Percentiles rank a stretch among this genome's conserved stretches.
Evolutionary conservation across 2,888 invertebrate genomes (phyloP).

Genomic region (Quadroppia sp.): DNA sequence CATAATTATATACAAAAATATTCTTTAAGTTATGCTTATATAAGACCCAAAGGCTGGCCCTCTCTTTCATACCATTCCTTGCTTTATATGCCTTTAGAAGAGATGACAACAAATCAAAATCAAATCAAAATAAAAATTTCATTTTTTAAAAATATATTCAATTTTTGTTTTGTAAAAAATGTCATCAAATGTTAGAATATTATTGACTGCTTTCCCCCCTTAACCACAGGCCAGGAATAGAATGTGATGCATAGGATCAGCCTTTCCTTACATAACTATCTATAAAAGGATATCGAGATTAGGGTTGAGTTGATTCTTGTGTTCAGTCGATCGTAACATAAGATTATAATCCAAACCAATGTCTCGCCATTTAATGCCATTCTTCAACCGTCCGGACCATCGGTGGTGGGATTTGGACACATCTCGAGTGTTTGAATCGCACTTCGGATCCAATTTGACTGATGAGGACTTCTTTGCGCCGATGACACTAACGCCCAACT

Average conservation of each 20-base stretch:
- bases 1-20: slow-evolving; percentile 13
- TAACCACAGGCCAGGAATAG: background rate
- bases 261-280: slow-evolving; percentile 12
- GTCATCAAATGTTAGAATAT: background rate
- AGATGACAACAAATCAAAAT: no score
- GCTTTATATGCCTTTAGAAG: no score
- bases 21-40: slow-evolving; percentile 1
- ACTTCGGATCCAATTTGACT: slow-evolving; percentile 36
- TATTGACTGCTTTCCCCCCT: background rate
- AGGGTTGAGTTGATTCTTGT: background rate
- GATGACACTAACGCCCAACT: slow-evolving; percentile 29
- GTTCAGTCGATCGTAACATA: background rate
- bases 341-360: background rate
- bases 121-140: no score
- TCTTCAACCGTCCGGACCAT: slow-evolving; percentile 31
- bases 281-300: slow-evolving; percentile 27
- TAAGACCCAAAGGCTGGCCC: background rate
- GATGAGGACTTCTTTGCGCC: slow-evolving; percentile 41
- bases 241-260: slow-evolving; percentile 1
- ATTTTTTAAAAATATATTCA: no score
- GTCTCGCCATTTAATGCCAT: slow-evolving; percentile 29
- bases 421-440: slow-evolving; percentile 36
- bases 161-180: no score
- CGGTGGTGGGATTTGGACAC: slow-evolving; percentile 37
- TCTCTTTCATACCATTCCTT: background rate